Evolutionary conservation across 2,797 vertebrate species (phyloP).

Genomic region (Onychomys torridus): DNA sequence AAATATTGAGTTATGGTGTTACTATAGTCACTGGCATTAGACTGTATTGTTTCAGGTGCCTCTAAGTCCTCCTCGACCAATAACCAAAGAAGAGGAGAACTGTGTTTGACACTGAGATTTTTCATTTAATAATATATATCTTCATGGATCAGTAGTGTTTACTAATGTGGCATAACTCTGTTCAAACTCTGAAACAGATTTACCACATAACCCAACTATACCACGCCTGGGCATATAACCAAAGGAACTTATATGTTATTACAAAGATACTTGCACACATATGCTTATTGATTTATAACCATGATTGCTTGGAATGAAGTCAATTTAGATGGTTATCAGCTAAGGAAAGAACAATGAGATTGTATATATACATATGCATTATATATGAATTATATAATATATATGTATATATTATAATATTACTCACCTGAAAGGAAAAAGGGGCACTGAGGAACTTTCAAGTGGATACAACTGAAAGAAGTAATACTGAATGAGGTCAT

Average conservation of each 20-base stretch:
- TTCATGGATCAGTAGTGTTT: not conserved
- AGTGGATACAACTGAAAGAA: not conserved
- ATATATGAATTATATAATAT: too few species aligned
- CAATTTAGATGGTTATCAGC: too few species aligned
- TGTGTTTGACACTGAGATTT: not conserved
- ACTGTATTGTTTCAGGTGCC: too few species aligned
- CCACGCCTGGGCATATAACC: not conserved
- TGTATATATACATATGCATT: not conserved
- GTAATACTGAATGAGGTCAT: too few species aligned
- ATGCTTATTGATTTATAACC: not conserved
- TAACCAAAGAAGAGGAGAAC: not conserved
- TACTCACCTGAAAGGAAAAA: too few species aligned
- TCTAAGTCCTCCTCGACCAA: too few species aligned
- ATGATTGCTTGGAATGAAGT: not conserved
- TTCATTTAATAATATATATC: not conserved
- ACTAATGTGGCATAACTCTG: not conserved
- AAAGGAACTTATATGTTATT: not conserved
- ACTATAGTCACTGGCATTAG: too few species aligned
- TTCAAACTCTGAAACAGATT: too few species aligned
- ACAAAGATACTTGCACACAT: not conserved
- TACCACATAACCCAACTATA: not conserved
- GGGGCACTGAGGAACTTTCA: not conserved
- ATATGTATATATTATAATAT: not conserved
- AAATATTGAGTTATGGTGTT: not conserved
- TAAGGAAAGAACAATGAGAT: not conserved